Base-by-base conservation (phyloP, 2,888 invertebrate species). In the Teleogryllus oceanicus region DNA sequence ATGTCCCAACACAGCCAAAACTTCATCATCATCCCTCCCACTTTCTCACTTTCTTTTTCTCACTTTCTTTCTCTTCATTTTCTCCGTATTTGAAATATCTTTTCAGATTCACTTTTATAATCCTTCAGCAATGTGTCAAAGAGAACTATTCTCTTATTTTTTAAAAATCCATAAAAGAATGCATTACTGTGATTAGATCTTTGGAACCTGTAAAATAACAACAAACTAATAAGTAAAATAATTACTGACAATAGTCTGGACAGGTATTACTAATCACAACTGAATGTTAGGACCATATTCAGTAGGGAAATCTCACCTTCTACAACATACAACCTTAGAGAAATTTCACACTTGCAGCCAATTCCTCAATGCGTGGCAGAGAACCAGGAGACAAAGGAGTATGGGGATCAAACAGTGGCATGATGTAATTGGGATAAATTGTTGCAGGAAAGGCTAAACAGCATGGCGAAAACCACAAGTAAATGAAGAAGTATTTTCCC, bases 181-280 rank as follows among this genome's bases (percentile, higher is more conserved):
- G 99, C 99, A 89, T 99, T 99, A 86, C 97, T 98, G 85, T 99
- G 99, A 0, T 97, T 94, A 4, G 98, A 98, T 82, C 99, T 90
- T 98, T 98, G 0, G 99, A 99, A 37, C 98, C 90, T 90, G 50
- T 20, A n/a, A 80, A 80, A 2, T 75, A 24, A 11, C 13, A 78
- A n/a, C n/a, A n/a, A n/a, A 50, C 18, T 62, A 37, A 77, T 24
- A 24, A 21, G 75, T 77, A 20, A 20, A 74, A 76, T 76, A 21
- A 49, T 50, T 24, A n/a, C 37, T 24, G 8, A 21, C 21, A 50
- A 49, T 49, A 79, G 1, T 79, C 5, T 13, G 20, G 13, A 75
- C 24, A 13, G 18, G 16, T 49, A 21, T n/a, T 78, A 18, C n/a
- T 20, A 20, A 20, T 78, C 37, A 8, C n/a, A 75, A 18, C 10